Base-by-base conservation (phyloP, 2,113 vertebrate genomes). In the Marmota monax region DNA sequence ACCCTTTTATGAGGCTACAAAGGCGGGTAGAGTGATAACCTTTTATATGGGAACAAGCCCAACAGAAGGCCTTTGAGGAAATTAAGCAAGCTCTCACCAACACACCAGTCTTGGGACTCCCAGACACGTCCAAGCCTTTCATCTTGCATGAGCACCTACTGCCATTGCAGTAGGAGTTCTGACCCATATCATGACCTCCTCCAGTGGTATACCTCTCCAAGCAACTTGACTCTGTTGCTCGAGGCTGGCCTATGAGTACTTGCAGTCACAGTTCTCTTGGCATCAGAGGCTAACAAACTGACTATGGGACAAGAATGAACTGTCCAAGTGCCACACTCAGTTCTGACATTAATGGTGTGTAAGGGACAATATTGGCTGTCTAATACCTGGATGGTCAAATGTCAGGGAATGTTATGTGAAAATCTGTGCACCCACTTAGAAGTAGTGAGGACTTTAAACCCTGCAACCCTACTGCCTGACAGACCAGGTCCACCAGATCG, bases 211-310 rank as follows among this genome's bases (percentile, higher is more conserved):
- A 82, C 16, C 63, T 82, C 39, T 58, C 18, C 6, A 58, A 58
- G 4, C 34, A 91, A 67, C 73, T 67, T 51, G 45, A 67, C 65
- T 82, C 17, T 17, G 13, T 42, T 56, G n/a, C n/a, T 16, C 42
- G 29, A 22, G 23, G 45, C 32, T 58, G 34, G 23, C 7, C 22
- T 74, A 4, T 13, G 7, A 34, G 76, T 7, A 32, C 29, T 53
- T 34, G 48, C 8, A 1, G 10, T 3, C 13, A 51, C 7, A 13
- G 6, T 0, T 14, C 42, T 51, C 7, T n/a, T 74, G 37, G 37
- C 10, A 23, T 20, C 4, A 20, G 37, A 74, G 72, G 37, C 70
- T 37, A 17, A 73, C 10, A 74, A 42, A 42, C 72, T 74, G 20
- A 74, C 37, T 42, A 20, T 25, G 37, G n/a, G 10, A n/a, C 72